phyloP scores from a whole-genome alignment of 2,888 invertebrate genomes.

The Liopterus haemorrhoidalis region DNA sequence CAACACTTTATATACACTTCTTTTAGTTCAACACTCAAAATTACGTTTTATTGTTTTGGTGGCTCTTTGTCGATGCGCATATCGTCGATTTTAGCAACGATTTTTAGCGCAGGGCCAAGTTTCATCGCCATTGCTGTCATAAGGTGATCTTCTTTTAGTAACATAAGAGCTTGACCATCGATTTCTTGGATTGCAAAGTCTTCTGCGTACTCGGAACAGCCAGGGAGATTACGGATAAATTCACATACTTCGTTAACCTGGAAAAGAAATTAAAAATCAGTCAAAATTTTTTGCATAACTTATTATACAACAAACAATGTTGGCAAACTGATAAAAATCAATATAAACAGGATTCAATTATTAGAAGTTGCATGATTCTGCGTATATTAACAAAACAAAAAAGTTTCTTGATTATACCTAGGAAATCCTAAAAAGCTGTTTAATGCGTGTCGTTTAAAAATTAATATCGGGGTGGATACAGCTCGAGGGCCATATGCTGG shows the following conservation, averaged over 20 bases:
- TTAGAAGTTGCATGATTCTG: too few relatives aligned
- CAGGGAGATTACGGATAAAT: constrained; percentile 81
- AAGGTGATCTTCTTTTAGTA: constrained; percentile 89
- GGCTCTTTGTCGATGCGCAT: constrained; percentile 61
- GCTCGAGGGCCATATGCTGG: too few relatives aligned
- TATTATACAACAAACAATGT: constrained; percentile 1
- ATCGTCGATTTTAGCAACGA: constrained; percentile 85
- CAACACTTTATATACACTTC: too few relatives aligned
- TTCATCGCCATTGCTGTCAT: constrained; percentile 94
- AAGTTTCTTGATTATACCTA: too few relatives aligned
- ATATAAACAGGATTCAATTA: too few relatives aligned
- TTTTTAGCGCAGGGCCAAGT: constrained; percentile 90
- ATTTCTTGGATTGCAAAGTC: constrained; percentile 94
- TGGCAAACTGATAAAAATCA: too few relatives aligned
- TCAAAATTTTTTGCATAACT: constrained; percentile 10
- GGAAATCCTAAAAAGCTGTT: too few relatives aligned
- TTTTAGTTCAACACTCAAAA: too few relatives aligned
- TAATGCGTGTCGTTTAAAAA: too few relatives aligned
- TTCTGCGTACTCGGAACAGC: constrained; percentile 88
- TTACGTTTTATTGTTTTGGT: constrained; percentile 39
- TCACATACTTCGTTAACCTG: constrained; percentile 84
- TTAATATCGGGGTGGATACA: too few relatives aligned
- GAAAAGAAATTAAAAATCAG: constrained; percentile 25
- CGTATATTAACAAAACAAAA: too few relatives aligned
- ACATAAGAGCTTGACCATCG: constrained; percentile 88